Evolutionary conservation across 2,888 invertebrate genomes (phyloP).

Genomic region (Tipula helvola): DNA sequence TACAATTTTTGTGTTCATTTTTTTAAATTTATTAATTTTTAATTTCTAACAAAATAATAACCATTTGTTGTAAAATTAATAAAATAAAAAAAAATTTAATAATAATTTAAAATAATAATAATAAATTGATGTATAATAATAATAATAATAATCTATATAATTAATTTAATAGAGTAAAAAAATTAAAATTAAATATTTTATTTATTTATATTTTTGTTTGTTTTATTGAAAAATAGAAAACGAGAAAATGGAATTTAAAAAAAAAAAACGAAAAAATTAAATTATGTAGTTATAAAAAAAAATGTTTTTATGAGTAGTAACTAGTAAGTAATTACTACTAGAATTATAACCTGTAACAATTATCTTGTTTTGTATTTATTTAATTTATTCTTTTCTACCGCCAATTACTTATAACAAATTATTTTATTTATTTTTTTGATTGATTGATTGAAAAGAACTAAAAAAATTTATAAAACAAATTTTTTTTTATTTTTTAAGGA

Average conservation of each 20-base stretch:
- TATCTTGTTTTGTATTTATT: background rate
- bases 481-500: background rate
- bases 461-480: slow-evolving; percentile 1
- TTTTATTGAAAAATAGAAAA: background rate
- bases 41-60: slow-evolving; percentile 4
- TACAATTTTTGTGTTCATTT: slow-evolving; percentile 4
- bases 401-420: background rate
- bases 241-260: background rate
- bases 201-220: background rate
- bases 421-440: background rate
- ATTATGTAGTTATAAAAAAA: background rate
- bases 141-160: background rate
- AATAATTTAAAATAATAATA: background rate
- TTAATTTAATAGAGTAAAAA: slow-evolving; percentile 4
- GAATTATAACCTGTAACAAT: background rate
- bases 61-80: background rate
- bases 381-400: background rate
- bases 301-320: background rate
- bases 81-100: background rate
- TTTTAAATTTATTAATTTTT: background rate
- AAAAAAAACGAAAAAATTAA: background rate
- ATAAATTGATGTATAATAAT: slow-evolving; percentile 4
- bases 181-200: background rate
- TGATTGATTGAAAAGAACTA: slow-evolving; percentile 4
- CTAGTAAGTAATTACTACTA: background rate